Percentiles rank a stretch among this genome's conserved stretches.
Evolutionary conservation across 2,888 invertebrate genomes (phyloP).

Genomic region (Euplagia quadripunctaria): DNA sequence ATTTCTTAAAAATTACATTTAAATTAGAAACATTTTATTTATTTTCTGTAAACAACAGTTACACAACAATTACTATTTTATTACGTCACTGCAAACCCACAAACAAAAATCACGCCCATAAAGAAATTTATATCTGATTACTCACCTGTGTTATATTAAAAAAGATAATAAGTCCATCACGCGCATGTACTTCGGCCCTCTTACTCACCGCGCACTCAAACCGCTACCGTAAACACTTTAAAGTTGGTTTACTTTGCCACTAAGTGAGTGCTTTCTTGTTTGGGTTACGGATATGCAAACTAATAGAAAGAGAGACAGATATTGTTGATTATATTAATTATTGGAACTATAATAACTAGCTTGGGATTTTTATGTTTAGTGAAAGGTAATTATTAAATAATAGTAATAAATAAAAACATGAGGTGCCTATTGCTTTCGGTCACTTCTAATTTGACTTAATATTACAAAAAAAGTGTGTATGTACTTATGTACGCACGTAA

Average conservation of each 20-base stretch:
- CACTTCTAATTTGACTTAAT: not conserved
- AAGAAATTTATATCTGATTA: not conserved
- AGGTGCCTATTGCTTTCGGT: no score
- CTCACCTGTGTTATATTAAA: conserved; percentile 2
- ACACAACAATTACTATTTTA: no score
- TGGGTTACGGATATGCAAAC: conserved; percentile 52
- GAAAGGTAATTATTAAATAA: not conserved
- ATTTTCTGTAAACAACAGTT: no score
- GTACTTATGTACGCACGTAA: no score
- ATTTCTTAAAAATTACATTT: no score
- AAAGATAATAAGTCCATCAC: conserved; percentile 46
- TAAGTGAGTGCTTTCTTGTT: conserved; percentile 63
- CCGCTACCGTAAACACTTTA: conserved; percentile 67
- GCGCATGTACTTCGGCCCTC: conserved; percentile 44
- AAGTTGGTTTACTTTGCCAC: conserved; percentile 64
- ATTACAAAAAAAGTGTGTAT: no score
- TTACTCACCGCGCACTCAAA: conserved; percentile 48
- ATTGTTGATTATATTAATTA: not conserved
- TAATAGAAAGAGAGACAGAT: conserved; percentile 29
- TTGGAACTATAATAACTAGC: no score
- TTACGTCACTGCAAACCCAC: no score
- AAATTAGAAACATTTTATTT: no score
- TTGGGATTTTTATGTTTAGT: not conserved
- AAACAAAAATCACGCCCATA: not conserved
- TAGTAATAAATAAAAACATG: no score